Evolutionary conservation across 2,888 invertebrate species (phyloP), one percentile per base, ranked within the genome.

Genomic region (Mesochorus sp.): DNA sequence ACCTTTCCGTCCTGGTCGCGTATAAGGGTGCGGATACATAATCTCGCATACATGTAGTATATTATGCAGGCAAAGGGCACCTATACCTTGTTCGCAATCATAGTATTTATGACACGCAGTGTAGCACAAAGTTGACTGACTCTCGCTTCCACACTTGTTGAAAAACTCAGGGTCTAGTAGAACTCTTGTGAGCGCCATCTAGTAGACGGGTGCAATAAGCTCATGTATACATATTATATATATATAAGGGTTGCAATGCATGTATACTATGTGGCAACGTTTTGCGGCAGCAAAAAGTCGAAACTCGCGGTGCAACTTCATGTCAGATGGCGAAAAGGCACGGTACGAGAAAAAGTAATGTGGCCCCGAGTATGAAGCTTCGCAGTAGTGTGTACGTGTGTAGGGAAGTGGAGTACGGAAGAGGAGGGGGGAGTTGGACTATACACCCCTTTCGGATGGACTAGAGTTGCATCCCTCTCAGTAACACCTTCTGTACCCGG

Each of bases 101-200:
- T 71, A 76, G 80, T 85, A 87, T 88, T 87, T 86, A 86, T 87
- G 87, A 87, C 84, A 84, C 82, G 83, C 80, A 61, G 80, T 17
- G 47, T 47, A 82, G 85, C 82, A 82, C 81, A 84, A 88, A 88
- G 85, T 87, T 87, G 79, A 73, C 73, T 73, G 57, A 31, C 55
- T 47, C 51, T 66, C 55, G 14, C 55, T 47, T 39, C 5, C 12
- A 37, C 37, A 34, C 31, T 37, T 8, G 37, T 17, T n/a, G 24
- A n/a, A n/a, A n/a, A n/a, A 47, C 44, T 55, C 62, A 47, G 57
- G 57, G 42, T 61, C 26, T 59, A 57, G 59, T 61, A 72, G n/a
- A n/a, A n/a, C 57, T 61, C 66, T 66, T 53, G 53, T 24, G 61
- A 67, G 42, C n/a, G n/a, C 62, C 34, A 49, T 47, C 44, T 37